Percentiles rank a stretch among this genome's conserved stretches.
These are phyloP conservation scores for Motacilla alba DNA, from an alignment of 2,113 vertebrate species.

Conservation along the genomic window DNA sequence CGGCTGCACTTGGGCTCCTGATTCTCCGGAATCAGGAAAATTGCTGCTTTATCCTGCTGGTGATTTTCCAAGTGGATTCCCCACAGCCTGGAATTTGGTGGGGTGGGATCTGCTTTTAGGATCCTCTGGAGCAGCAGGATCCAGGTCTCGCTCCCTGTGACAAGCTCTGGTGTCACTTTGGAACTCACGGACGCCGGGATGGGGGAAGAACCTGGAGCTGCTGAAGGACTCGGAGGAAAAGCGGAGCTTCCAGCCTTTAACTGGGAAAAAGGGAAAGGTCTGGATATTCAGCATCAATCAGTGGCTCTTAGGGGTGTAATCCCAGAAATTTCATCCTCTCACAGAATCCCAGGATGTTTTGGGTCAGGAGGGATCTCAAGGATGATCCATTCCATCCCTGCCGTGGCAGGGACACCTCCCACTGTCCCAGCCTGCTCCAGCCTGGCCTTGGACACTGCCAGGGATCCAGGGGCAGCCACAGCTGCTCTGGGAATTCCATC, in stretches of 20 bases:
- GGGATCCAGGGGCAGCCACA: not conserved
- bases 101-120: not conserved
- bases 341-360: not conserved
- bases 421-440: fast-evolving
- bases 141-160: not conserved
- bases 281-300: too few species aligned
- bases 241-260: not conserved
- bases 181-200: fast-evolving
- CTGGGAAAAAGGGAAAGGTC: not conserved
- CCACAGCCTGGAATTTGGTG: not conserved
- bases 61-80: too few species aligned
- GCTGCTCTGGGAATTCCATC: not conserved
- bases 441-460: not conserved
- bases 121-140: not conserved
- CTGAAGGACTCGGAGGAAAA: not conserved
- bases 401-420: not conserved
- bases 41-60: not conserved
- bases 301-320: not conserved
- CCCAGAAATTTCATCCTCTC: not conserved
- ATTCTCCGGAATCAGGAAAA: fast-evolving
- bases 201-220: not conserved
- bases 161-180: not conserved
- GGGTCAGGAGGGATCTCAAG: not conserved
- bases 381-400: fast-evolving
- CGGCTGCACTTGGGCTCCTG: fast-evolving